These are phyloP conservation scores for Spizaetus ornatus DNA, from an alignment of 2,113 vertebrate species.

Conservation along the genomic window DNA sequence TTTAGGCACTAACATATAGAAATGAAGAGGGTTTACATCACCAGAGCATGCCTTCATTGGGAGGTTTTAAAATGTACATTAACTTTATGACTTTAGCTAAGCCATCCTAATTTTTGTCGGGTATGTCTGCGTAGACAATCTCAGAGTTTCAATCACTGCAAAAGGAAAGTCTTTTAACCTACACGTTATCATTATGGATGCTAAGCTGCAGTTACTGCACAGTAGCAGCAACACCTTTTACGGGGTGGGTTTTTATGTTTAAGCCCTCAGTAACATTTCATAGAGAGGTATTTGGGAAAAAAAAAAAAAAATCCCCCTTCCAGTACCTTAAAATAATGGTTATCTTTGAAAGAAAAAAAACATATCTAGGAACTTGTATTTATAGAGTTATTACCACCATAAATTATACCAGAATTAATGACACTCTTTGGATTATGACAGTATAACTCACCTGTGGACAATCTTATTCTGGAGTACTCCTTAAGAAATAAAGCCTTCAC, in stretches of 20 bases:
- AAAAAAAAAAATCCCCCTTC: not conserved
- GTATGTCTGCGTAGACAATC: not conserved
- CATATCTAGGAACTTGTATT: not conserved
- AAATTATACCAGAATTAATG: not conserved
- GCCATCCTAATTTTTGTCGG: not conserved
- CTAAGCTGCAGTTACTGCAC: not conserved
- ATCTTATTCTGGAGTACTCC: not conserved
- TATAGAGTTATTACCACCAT: not conserved
- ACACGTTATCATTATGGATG: rapidly evolving
- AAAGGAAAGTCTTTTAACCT: not conserved
- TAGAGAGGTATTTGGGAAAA: not conserved
- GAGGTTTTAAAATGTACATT: not conserved
- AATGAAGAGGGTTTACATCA: not conserved
- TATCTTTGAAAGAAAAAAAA: not conserved
- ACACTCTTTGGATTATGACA: not conserved
- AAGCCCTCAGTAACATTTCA: not conserved
- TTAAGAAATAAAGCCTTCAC: not conserved
- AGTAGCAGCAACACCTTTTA: not conserved
- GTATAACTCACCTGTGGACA: not conserved
- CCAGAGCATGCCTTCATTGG: not conserved
- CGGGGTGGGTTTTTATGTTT: not conserved
- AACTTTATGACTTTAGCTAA: not conserved
- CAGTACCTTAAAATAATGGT: not conserved
- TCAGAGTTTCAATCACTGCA: not conserved
- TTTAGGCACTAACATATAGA: not conserved